phyloP scores from a whole-genome alignment of 2,888 invertebrate species.

The Scaptomyza parva region DNA sequence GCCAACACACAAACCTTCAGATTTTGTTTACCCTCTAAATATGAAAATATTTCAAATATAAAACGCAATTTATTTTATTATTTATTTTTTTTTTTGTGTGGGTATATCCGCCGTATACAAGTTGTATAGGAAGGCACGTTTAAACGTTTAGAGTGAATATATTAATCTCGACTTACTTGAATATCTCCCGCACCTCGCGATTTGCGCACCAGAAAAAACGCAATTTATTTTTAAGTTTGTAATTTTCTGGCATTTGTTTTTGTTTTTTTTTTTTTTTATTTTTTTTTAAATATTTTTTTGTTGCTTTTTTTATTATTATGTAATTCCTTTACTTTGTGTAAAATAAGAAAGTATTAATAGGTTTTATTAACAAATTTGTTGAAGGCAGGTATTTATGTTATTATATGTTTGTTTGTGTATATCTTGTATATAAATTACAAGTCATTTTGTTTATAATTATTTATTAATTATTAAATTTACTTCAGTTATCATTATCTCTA shows the following conservation, averaged over 20 bases:
- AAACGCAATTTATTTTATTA: too few species aligned
- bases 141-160: too few species aligned
- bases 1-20: neutral
- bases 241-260: conserved; percentile 66
- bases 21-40: neutral
- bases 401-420: conserved; percentile 74
- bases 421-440: conserved; percentile 81
- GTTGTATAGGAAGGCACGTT: too few species aligned
- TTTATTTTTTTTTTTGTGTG: too few species aligned
- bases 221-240: conserved; percentile 30
- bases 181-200: too few species aligned
- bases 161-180: too few species aligned
- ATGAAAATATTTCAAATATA: too few species aligned
- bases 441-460: conserved; percentile 63
- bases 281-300: conserved; percentile 45
- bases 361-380: conserved; percentile 82
- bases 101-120: too few species aligned
- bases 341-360: conserved; percentile 81
- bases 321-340: conserved; percentile 78
- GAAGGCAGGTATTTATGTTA: conserved; percentile 83
- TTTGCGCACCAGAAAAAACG: too few species aligned
- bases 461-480: conserved; percentile 63
- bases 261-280: conserved; percentile 60
- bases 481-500: conserved; percentile 63
- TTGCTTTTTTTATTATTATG: conserved; percentile 66